Evolutionary conservation across 1,140 invertebrate species (phyloP), one percentile per base, ranked within the genome.

Genomic region (Calliphora vicina): DNA sequence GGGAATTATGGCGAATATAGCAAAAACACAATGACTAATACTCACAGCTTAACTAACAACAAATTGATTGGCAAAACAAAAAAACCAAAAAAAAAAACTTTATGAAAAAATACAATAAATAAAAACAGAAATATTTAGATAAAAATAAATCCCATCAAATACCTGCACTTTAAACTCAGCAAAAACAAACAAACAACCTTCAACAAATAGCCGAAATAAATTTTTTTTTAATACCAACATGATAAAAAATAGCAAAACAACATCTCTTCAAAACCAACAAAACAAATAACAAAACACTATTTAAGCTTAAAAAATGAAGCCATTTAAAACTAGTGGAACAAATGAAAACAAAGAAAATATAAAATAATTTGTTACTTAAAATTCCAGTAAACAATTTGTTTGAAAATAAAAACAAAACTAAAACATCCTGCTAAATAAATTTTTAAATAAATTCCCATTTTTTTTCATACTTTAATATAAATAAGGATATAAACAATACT

Each of bases 21-120:
- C n/a, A 67, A 67, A 67, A 67, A 67, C 61, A 67, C 61, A 67
- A 67, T 67, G 61, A 67, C 61, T 67, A 67, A 67, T 67, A 67
- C 61, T 67, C 17, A 67, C 61, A 67, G 61, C 61, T 67, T 67
- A 67, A 67, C 61, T 20, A 67, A 67, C 13, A 57, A 13, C 61
- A 67, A 67, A 67, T 67, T 67, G 61, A 67, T 67, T 67, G 61
- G 8, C 8, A 57, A 57, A 57, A 57, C 4, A 10, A 57, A 6
- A 57, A 57, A 57, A 57, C 12, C 12, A 57, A 57, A 50, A 3
- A 50, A 6, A 50, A 61, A 61, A 61, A 67, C 17, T 23, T 67
- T 67, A 67, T 23, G 17, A 67, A 67, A 67, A 67, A 67, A 67
- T 25, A 4, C 8, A 3, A 25, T 20, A 67, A 67, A 67, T 23